Evolutionary conservation across 2,113 vertebrate genomes (phyloP), one percentile per base, ranked within the genome.

Genomic region (Toxotes chatareus): DNA sequence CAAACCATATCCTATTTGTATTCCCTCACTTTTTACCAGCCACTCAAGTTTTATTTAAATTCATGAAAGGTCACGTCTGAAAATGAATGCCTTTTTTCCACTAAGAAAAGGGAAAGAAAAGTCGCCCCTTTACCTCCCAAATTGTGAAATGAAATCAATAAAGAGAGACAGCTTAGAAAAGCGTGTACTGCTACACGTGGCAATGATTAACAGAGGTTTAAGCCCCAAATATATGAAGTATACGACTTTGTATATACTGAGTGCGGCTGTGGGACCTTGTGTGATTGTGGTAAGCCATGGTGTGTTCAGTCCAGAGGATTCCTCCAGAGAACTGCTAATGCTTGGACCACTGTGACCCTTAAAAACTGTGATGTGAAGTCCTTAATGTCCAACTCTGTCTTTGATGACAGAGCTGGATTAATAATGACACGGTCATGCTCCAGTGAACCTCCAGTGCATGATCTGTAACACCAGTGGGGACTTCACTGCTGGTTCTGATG

Each of bases 1-100:
- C 91, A 92, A 92, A 90, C 82, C 91, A 88, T 91, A 88, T 91
- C 91, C 91, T 77, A 67, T 89, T 90, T 78, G 67, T 82, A 92
- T 91, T 92, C 88, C 31, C 72, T 92, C 68, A 69, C 34, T 82
- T 90, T 93, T 93, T 87, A 93, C 83, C 86, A 91, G 90, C 82
- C 86, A 82, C 83, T 73, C 67, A 79, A 83, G 80, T 91, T 93
- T 92, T 89, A 91, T 88, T 92, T 84, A 69, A 91, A 92, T 92
- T 91, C 68, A 84, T 76, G 46, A 92, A 91, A 91, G 80, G 73
- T 83, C 70, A 78, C 6, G 83, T 77, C 44, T 89, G 80, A 90
- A 89, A 92, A 88, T 68, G 70, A 57, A 80, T 76, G 76, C 79
- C 19, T 77, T 91, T 90, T 93, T 94, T 94, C 92, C 91, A 88